Percentiles rank a stretch among this genome's conserved stretches.
Conservation (phyloP, 2,113 vertebrate genomes). For the Rhombomys opimus region DNA sequence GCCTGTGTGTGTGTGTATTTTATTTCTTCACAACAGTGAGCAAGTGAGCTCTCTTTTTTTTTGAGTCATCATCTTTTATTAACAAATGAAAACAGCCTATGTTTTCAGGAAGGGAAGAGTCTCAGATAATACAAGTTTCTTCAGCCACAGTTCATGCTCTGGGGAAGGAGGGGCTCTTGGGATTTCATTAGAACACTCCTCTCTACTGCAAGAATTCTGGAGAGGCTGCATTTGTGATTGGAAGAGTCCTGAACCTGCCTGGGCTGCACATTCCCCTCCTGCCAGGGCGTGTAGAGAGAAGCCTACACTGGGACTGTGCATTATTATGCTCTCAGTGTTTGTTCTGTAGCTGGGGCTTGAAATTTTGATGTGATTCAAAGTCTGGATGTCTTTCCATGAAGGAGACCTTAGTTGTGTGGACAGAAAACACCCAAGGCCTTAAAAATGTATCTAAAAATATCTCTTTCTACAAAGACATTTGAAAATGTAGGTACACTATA, state of each 20-base stretch:
- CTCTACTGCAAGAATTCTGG: background rate
- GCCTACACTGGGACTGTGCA: conserved; percentile 34
- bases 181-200: conserved; percentile 41
- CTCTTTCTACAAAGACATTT: conserved; percentile 35
- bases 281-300: background rate
- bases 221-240: background rate
- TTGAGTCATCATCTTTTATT: background rate
- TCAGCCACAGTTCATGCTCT: background rate
- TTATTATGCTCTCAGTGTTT: background rate
- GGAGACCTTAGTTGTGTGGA: conserved; percentile 31
- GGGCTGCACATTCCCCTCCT: background rate
- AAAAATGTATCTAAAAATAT: background rate
- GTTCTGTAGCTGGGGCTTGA: background rate
- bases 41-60: background rate
- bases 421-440: conserved; percentile 21
- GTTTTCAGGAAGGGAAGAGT: background rate
- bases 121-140: background rate
- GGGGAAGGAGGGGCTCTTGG: background rate
- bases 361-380: conserved; percentile 63
- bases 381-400: background rate
- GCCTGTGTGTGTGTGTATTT: background rate
- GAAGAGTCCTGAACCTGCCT: background rate
- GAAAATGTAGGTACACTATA: conserved; percentile 64
- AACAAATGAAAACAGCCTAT: background rate
- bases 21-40: background rate